Evolutionary conservation across 1,140 invertebrate genomes (phyloP).

Genomic region (Battus philenor): DNA sequence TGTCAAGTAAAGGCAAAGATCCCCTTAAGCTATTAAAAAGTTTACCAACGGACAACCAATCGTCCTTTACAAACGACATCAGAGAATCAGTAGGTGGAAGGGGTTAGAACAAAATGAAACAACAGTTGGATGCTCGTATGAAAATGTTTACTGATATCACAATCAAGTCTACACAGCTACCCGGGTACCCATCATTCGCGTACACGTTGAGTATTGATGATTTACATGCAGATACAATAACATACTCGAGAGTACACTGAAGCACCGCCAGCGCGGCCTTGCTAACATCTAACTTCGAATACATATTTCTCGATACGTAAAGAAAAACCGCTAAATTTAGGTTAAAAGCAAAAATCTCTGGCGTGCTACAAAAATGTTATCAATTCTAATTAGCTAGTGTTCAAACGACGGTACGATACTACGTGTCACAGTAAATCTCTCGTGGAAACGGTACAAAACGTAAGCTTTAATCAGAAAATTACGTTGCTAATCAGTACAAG

Average conservation of each 20-base stretch:
- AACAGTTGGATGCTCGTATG: slow-evolving; percentile 70
- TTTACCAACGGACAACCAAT: too few species aligned
- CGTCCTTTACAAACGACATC: too few species aligned
- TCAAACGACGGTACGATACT: slow-evolving; percentile 31
- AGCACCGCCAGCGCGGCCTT: slow-evolving; percentile 30
- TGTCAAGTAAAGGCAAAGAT: too few species aligned
- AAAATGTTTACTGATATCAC: slow-evolving; percentile 76
- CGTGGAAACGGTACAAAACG: slow-evolving; percentile 21
- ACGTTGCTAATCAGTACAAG: slow-evolving; percentile 50
- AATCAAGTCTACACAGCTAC: slow-evolving; percentile 74
- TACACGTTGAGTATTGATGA: slow-evolving; percentile 58
- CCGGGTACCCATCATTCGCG: slow-evolving; percentile 60
- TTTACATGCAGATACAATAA: slow-evolving; percentile 48
- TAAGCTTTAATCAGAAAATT: slow-evolving; percentile 35
- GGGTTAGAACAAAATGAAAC: slow-evolving; percentile 54
- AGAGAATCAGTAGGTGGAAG: too few species aligned
- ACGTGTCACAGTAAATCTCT: slow-evolving; percentile 41
- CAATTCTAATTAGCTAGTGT: slow-evolving; percentile 40
- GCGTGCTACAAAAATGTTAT: slow-evolving; percentile 54
- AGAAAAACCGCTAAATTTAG: slow-evolving; percentile 36
- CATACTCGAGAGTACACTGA: slow-evolving; percentile 31
- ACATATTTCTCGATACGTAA: slow-evolving; percentile 44
- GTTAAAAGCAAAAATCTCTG: slow-evolving; percentile 47
- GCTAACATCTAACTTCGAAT: slow-evolving; percentile 41
- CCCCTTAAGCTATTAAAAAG: too few species aligned